phyloP scores from a whole-genome alignment of 2,888 invertebrate species.

The Torymus auratus region DNA sequence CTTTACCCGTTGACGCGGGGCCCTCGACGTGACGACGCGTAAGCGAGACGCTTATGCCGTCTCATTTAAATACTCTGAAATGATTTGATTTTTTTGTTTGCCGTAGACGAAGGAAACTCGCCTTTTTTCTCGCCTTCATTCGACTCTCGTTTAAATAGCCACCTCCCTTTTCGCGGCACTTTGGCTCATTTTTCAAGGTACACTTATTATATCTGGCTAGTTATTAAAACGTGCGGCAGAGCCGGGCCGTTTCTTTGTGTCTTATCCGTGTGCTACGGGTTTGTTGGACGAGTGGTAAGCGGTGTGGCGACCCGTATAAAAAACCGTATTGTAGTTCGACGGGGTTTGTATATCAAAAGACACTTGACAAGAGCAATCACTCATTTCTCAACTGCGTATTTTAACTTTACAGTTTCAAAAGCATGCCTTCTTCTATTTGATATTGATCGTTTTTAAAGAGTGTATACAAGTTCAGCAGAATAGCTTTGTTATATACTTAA shows the following conservation, averaged over 20 bases:
- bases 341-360: not conserved
- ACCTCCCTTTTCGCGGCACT: not conserved
- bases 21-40: slow-evolving; percentile 65
- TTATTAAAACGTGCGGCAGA: not conserved
- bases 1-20: slow-evolving; percentile 33
- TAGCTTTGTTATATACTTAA: too few species aligned
- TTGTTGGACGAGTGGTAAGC: too few species aligned
- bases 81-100: slow-evolving; percentile 53
- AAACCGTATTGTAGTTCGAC: not conserved
- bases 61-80: slow-evolving; percentile 55
- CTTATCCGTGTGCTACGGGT: too few species aligned
- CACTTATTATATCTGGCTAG: not conserved
- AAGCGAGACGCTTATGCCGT: slow-evolving; percentile 55
- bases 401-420: not conserved
- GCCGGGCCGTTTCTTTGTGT: too few species aligned
- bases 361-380: too few species aligned
- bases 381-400: not conserved
- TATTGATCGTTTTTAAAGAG: too few species aligned
- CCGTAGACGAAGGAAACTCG: not conserved
- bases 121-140: not conserved
- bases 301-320: not conserved
- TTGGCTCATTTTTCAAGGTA: slow-evolving; percentile 38
- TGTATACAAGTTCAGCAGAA: too few species aligned
- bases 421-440: too few species aligned
- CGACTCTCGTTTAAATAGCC: too few species aligned